These are phyloP conservation scores for Colletes collaris DNA, from an alignment of 2,888 invertebrate genomes.

Conservation along the genomic window DNA sequence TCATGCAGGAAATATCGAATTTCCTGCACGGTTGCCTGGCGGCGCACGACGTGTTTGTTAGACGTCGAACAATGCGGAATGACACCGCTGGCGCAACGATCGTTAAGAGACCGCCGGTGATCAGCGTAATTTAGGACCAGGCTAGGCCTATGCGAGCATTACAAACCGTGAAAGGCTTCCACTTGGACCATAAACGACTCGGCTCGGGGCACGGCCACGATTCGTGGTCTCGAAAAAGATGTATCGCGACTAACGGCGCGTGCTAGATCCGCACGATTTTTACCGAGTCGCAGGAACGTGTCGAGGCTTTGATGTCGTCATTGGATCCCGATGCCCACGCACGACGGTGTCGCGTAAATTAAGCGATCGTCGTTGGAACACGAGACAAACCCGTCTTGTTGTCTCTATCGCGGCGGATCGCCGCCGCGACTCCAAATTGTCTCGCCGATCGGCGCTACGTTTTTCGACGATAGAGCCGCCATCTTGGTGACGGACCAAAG, in stretches of 20 bases:
- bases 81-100: conserved; percentile 61
- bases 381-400: neutral
- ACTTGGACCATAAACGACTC: conserved; percentile 50
- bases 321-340: conserved; percentile 50
- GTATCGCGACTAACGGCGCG: conserved; percentile 40
- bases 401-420: neutral
- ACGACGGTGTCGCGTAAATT: conserved; percentile 31
- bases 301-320: conserved; percentile 43
- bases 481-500: no score
- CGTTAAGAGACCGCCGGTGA: conserved; percentile 59
- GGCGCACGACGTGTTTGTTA: conserved; percentile 54
- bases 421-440: neutral
- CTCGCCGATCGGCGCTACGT: no score
- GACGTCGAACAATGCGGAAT: conserved; percentile 68
- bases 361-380: conserved; percentile 14
- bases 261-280: conserved; percentile 40
- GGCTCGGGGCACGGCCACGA: neutral
- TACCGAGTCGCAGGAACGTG: conserved; percentile 27
- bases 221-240: conserved; percentile 32
- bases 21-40: conserved; percentile 62
- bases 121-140: conserved; percentile 61
- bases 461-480: no score
- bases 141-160: conserved; percentile 42
- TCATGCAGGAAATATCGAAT: conserved; percentile 70
- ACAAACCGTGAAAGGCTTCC: conserved; percentile 58